Conservation (phyloP, 1,140 invertebrate genomes). For the Theocolax elegans region DNA sequence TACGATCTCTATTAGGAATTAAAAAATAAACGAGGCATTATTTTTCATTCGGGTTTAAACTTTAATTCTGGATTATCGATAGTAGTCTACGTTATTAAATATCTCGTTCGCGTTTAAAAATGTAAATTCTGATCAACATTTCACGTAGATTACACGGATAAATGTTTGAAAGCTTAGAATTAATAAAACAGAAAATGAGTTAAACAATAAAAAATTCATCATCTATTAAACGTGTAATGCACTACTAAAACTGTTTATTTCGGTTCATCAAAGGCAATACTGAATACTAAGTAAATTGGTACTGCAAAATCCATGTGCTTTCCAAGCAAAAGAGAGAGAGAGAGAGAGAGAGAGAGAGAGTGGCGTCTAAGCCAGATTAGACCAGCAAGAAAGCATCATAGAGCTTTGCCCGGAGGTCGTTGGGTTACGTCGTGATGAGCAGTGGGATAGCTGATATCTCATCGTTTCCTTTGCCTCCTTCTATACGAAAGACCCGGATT, state of each 20-base stretch:
- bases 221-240: slow-evolving; percentile 3
- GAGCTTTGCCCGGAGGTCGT: slow-evolving; percentile 56
- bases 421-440: slow-evolving; percentile 57
- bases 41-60: too few species aligned
- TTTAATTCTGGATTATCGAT: too few species aligned
- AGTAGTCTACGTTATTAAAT: too few species aligned
- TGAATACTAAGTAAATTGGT: slow-evolving; percentile 38
- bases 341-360: too few species aligned
- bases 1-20: too few species aligned
- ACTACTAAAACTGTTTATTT: not conserved
- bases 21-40: too few species aligned
- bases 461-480: slow-evolving; percentile 25
- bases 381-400: slow-evolving; percentile 57
- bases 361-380: slow-evolving; percentile 57
- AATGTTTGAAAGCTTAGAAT: too few species aligned
- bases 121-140: too few species aligned
- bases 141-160: too few species aligned
- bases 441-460: slow-evolving; percentile 59
- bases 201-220: too few species aligned
- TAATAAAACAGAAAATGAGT: too few species aligned
- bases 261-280: not conserved
- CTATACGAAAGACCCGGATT: not conserved
- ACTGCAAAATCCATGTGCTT: slow-evolving; percentile 37
- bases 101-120: too few species aligned
- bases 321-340: slow-evolving; percentile 42